Conservation (phyloP, 2,888 invertebrate species). For the Morpho helenor region DNA sequence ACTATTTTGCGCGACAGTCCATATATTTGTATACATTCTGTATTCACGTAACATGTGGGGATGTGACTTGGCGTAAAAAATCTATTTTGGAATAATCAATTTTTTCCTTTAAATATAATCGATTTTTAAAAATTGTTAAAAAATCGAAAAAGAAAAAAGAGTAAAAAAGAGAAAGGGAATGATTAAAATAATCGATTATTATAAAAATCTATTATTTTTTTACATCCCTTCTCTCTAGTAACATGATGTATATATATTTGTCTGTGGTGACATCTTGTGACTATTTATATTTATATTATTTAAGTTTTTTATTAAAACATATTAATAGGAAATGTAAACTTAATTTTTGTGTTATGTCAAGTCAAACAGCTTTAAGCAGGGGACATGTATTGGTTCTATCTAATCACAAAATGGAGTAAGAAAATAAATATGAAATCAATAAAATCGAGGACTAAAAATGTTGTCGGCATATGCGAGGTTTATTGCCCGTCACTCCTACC, state of each 20-base stretch:
- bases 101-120: too few species aligned
- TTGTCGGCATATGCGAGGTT: constrained; percentile 70
- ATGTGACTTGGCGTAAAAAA: too few species aligned
- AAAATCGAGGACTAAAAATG: constrained; percentile 54
- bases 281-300: constrained; percentile 1
- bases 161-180: too few species aligned
- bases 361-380: constrained; percentile 24
- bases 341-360: constrained; percentile 9
- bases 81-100: too few species aligned
- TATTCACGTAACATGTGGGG: too few species aligned
- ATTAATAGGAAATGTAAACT: constrained; percentile 21
- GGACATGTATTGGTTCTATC: constrained; percentile 21
- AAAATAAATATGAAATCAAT: constrained; percentile 56
- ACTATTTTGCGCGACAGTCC: too few species aligned
- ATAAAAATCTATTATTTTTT: too few species aligned
- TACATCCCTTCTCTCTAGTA: too few species aligned
- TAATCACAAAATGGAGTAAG: constrained; percentile 46
- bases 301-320: constrained; percentile 3
- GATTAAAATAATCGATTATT: too few species aligned
- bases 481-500: constrained; percentile 70
- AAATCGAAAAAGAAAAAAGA: too few species aligned
- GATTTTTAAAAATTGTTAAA: too few species aligned
- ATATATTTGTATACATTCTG: too few species aligned
- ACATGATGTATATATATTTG: neutral
- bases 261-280: neutral